phyloP scores from a whole-genome alignment of 2,113 vertebrate genomes.

The Neomonachus schauinslandi region DNA sequence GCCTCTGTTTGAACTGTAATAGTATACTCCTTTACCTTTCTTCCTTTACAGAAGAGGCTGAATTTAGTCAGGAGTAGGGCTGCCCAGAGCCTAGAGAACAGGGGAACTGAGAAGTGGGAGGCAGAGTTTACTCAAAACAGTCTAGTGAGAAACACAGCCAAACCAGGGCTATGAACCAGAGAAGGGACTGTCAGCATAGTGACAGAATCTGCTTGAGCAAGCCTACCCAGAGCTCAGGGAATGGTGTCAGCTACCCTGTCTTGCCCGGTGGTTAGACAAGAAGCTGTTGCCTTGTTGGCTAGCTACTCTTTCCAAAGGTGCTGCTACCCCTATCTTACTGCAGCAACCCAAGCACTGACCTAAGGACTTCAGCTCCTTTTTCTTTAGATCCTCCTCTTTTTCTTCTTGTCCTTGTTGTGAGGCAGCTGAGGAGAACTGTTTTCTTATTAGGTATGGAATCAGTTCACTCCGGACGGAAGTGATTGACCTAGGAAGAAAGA shows the following conservation, averaged over 20 bases:
- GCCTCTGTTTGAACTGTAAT: background rate
- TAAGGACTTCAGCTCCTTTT: conserved; percentile 85
- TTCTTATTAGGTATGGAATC: conserved; percentile 95
- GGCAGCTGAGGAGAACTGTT: conserved; percentile 93
- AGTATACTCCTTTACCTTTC: background rate
- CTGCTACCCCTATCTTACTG: background rate
- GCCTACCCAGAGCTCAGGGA: background rate
- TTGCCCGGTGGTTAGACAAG: background rate
- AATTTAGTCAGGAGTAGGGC: conserved; percentile 1
- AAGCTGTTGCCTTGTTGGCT: background rate
- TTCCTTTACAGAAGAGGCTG: background rate
- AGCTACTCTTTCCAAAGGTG: background rate
- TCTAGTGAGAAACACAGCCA: background rate
- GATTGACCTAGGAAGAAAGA: conserved; percentile 90
- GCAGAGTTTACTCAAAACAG: conserved; percentile 14
- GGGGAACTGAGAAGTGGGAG: background rate
- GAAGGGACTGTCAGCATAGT: background rate
- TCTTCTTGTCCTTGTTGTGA: conserved; percentile 88
- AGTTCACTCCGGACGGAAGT: conserved; percentile 96
- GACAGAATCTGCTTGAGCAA: background rate
- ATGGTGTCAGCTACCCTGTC: background rate
- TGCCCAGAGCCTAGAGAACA: background rate
- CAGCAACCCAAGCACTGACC: conserved; percentile 80
- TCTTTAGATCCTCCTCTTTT: conserved; percentile 90
- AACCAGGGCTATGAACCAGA: conserved; percentile 16